Base-by-base conservation (phyloP, 2,888 invertebrate species). In the Metacarcinus magister region DNA sequence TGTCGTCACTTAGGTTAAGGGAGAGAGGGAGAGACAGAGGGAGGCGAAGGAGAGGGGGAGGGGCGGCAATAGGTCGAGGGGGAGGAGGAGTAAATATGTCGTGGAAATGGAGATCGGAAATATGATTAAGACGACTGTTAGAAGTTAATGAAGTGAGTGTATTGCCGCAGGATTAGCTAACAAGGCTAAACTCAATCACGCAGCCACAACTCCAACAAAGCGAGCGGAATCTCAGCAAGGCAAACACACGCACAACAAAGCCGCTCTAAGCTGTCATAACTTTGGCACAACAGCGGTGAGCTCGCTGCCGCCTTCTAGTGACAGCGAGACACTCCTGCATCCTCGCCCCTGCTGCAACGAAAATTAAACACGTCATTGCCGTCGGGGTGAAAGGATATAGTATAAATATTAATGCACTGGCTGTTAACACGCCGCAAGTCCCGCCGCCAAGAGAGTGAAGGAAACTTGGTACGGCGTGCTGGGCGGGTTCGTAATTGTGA, bases 131-230 rank as follows among this genome's bases (percentile, higher is more conserved):
- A 82, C 82, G 82, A 82, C 8, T 82, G 82, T 82, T 82, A 82
- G 82, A 82, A 82, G 82, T 82, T 82, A 82, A 82, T 82, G 82
- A 82, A 82, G 82, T 82, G 82, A 82, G 82, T 82, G 82, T 82
- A 82, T 82, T 82, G 82, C 82, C 82, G 82, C 82, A 82, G 82
- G 82, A 82, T 82, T 82, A 82, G 82, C 82, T 82, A 82, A 82
- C 82, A 82, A 82, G 82, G 32, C 82, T 82, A 82, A 82, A 82
- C 82, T 82, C 82, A 82, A 82, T 82, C 82, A 82, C 82, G 82
- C 82, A 32, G 82, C 82, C 82, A 82, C 82, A 82, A 82, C 82
- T 82, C 82, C 82, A 82, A 82, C 82, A 82, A 82, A 82, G 82
- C 82, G 82, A 32, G 82, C 28, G 82, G 82, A 82, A 82, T 82